Base-by-base conservation (phyloP, 2,888 invertebrate species). In the Petrophora chlorosata region DNA sequence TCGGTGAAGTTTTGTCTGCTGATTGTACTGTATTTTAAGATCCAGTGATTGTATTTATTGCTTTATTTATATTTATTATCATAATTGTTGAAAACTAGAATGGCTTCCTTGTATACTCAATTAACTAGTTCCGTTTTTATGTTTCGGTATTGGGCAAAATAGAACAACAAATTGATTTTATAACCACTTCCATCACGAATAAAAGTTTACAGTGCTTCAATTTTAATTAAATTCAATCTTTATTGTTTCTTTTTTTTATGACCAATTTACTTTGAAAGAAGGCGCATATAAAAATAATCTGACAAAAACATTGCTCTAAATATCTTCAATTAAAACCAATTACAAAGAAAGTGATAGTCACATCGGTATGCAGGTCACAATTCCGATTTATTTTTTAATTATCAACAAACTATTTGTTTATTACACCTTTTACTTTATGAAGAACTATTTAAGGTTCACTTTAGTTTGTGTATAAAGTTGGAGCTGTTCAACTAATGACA, bases 401-500 rank as follows among this genome's bases (percentile, higher is more conserved):
- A 79, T 70, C 64, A 56, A 43, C 42, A 43, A 25, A 44, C 46
- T 44, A 25, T 3, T 46, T 39, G 22, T 10, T 5, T 7, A 10
- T 3, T 17, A 57, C 39, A 56, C 33, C 46, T 38, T 34, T 8
- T 35, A 45, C 60, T 61, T 61, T 64, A 61, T 30, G 1, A 0
- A 48, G 26, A 46, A 36, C 15, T 0, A 5, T 13, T 48, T 58
- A 70, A 38, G 38, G 68, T 62, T 61, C 28, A 34, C 55, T 65
- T 62, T 62, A 5, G 53, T 50, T 38, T 58, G 53, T 38, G 36
- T 49, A 48, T 1, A 43, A 41, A 44, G 29, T 44, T 47, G 60
- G 59, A 53, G 53, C 68, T 76, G 76, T 72, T 70, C 69, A 76
- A 82, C 87, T 87, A 89, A 90, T 90, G 84, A 82, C 76, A 64